Evolutionary conservation across 2,113 vertebrate genomes (phyloP).

Genomic region (Eulemur macaco): DNA sequence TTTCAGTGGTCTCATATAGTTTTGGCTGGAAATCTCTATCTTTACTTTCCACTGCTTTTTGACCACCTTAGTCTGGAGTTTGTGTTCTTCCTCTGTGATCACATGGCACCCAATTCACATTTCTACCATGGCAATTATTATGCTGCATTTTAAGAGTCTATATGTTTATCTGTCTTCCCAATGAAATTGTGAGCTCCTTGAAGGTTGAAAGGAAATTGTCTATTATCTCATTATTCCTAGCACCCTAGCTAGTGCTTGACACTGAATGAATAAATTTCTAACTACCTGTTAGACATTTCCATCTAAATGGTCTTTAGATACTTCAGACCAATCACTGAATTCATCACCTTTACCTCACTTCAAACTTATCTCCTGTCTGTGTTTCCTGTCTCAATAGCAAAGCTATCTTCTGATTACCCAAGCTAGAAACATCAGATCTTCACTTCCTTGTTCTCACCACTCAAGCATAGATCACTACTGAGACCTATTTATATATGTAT

Average conservation of each 20-base stretch:
- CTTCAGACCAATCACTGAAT: background rate
- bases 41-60: background rate
- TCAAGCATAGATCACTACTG: background rate
- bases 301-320: background rate
- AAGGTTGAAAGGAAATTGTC: background rate
- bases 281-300: background rate
- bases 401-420: background rate
- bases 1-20: background rate
- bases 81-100: background rate
- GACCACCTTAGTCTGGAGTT: background rate
- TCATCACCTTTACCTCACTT: background rate
- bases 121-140: background rate
- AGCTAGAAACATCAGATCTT: background rate
- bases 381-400: background rate
- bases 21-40: background rate
- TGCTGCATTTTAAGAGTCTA: background rate
- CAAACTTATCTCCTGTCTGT: background rate
- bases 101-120: background rate
- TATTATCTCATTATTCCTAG: background rate
- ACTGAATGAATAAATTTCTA: background rate
- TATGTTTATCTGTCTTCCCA: background rate
- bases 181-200: background rate
- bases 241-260: background rate
- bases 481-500: background rate
- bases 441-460: slow-evolving; percentile 6